Conservation (phyloP, 2,888 invertebrate species). For the Tanytarsus gracilentus region DNA sequence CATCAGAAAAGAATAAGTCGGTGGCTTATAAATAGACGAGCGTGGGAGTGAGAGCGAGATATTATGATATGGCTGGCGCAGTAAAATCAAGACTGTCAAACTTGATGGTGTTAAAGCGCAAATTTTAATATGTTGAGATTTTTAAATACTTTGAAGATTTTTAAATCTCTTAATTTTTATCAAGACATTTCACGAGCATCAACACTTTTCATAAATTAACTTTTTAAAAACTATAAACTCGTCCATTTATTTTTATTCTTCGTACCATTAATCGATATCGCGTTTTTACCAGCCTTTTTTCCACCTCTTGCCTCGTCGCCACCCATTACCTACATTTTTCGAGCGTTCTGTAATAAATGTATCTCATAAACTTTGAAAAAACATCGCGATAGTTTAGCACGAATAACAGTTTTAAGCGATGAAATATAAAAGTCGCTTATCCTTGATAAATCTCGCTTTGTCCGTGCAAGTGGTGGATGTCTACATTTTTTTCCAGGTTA, state of each 20-base stretch:
- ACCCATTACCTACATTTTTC: conserved; percentile 3
- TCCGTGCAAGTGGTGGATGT: too few relatives aligned
- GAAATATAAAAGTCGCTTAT: conserved; percentile 1
- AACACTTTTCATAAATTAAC: too few relatives aligned
- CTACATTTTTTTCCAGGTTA: too few relatives aligned
- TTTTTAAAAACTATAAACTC: conserved; percentile 24
- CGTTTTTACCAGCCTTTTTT: conserved; percentile 3
- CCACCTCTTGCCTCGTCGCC: not conserved
- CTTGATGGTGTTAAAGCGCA: too few relatives aligned
- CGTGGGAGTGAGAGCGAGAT: not conserved
- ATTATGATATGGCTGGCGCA: conserved; percentile 5
- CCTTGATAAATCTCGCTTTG: conserved; percentile 7
- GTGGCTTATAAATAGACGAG: too few relatives aligned
- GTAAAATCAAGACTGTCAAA: too few relatives aligned
- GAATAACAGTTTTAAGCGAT: not conserved
- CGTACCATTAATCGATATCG: conserved; percentile 29
- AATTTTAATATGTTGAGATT: too few relatives aligned
- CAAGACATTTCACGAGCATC: not conserved
- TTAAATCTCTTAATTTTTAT: too few relatives aligned
- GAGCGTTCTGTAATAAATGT: conserved; percentile 17
- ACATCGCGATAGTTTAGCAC: not conserved
- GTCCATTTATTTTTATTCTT: conserved; percentile 22
- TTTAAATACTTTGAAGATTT: too few relatives aligned
- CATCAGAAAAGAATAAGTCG: conserved; percentile 12
- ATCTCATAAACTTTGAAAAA: conserved; percentile 25